Evolutionary conservation across 2,113 vertebrate genomes (phyloP), one percentile per base, ranked within the genome.

Genomic region (Muscicapa adusta): DNA sequence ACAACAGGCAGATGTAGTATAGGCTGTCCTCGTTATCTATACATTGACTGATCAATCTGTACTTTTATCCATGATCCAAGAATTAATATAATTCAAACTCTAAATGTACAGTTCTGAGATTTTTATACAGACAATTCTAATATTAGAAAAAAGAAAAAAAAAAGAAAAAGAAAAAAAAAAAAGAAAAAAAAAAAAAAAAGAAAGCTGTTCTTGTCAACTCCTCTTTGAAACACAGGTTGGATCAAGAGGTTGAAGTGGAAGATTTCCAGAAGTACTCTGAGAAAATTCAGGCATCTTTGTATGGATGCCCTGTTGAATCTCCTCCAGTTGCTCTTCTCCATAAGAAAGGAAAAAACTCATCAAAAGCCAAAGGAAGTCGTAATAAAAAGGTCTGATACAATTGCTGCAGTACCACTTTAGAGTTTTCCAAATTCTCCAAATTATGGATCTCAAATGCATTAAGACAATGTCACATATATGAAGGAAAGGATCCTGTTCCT

Each of bases 191-290:
- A 45, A 43, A 43, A 43, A 9, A 43, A 43, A 47, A 56, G 78
- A 88, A 65, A 42, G 1, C 12, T 82, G 5, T 36, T 60, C 51
- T 88, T 85, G 24, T 71, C 20, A 74, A 67, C 8, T 50, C 40
- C 72, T 51, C 68, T 84, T 74, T 94, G 43, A 73, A 95, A 97
- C 42, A 43, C 66, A 99, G 99, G 96, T 89, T 98, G 95, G 99
- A 99, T 85, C 98, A 97, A 96, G 99, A 99, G 92, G 98, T 99
- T 91, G 99, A 99, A 91, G 98, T 99, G 0, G 99, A 99, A 95
- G 99, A 99, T 96, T 99, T 99, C 95, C 99, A 99, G 96, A 98
- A 95, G 77, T 99, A 99, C 79, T 76, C 98, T 42, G 98, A 99
- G 86, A 99, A 99, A 67, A 97, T 99, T 62, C 98, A 99, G 34